Conservation (phyloP, 2,113 vertebrate genomes). For the Pachypanchax playfairii region DNA sequence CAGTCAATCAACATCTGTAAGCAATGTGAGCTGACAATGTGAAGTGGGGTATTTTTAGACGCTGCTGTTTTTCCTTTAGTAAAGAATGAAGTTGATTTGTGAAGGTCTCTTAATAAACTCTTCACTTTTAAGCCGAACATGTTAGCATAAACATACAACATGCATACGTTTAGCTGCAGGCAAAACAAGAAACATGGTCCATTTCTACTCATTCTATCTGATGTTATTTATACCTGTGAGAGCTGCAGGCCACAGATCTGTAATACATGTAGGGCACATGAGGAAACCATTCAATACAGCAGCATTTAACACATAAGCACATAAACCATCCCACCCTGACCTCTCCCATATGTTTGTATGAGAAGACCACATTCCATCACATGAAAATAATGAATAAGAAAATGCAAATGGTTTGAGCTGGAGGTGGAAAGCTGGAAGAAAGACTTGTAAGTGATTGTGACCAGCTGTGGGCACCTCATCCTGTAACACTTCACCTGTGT, state of each 20-base stretch:
- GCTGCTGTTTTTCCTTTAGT: neutral
- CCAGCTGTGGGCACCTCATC: constrained; percentile 46
- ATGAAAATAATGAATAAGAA: constrained; percentile 10
- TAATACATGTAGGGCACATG: constrained; percentile 42
- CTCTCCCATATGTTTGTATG: constrained; percentile 18
- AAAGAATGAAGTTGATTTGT: constrained; percentile 5
- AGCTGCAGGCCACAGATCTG: constrained; percentile 20
- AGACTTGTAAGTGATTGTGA: constrained; percentile 28
- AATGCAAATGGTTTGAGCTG: constrained; percentile 1
- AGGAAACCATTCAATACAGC: constrained; percentile 57
- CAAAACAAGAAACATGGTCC: neutral
- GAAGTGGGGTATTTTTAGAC: constrained; percentile 40
- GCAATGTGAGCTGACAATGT: constrained; percentile 32
- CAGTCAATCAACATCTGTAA: constrained; percentile 47
- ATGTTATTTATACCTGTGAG: constrained; percentile 22
- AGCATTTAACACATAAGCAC: constrained; percentile 49
- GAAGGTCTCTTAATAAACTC: constrained; percentile 29
- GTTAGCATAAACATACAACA: constrained; percentile 1
- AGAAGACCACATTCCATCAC: constrained; percentile 42
- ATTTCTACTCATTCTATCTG: constrained; percentile 7
- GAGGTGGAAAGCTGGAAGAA: constrained; percentile 10
- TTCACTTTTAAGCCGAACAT: constrained; percentile 10
- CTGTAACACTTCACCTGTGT: constrained; percentile 42
- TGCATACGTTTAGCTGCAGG: constrained; percentile 11
- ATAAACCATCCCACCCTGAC: constrained; percentile 28